Conservation (phyloP, 2,113 vertebrate species). For the Salvelinus alpinus region DNA sequence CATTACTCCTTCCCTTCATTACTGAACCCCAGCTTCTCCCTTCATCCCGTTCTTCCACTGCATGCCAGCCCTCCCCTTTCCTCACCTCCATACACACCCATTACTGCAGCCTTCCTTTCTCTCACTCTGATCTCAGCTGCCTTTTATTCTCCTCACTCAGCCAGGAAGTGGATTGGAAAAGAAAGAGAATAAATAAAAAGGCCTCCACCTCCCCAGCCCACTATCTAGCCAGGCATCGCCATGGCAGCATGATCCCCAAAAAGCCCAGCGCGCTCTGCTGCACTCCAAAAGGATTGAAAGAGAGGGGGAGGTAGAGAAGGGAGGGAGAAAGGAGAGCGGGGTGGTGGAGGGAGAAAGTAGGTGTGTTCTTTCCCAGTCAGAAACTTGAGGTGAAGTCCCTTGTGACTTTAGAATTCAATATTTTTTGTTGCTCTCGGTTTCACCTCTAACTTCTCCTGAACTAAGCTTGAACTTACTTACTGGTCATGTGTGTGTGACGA, state of each 20-base stretch:
- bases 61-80: conserved; percentile 24
- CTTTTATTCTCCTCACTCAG: conserved; percentile 50
- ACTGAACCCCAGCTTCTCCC: neutral
- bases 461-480: no score
- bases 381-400: no score
- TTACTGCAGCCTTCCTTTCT: conserved; percentile 28
- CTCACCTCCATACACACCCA: conserved; percentile 36
- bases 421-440: no score
- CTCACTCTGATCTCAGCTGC: conserved; percentile 37
- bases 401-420: no score
- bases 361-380: neutral
- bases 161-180: conserved; percentile 45
- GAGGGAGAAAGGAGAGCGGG: conserved; percentile 33
- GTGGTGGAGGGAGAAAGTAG: neutral
- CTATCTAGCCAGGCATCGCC: conserved; percentile 54
- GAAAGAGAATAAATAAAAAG: conserved; percentile 24
- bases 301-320: no score
- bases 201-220: conserved; percentile 49
- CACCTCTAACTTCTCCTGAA: no score
- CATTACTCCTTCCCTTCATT: no score
- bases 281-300: conserved; percentile 56
- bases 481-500: no score
- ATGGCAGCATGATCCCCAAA: conserved; percentile 67
- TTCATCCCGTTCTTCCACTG: conserved; percentile 24
- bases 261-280: conserved; percentile 61